Evolutionary conservation across 1,140 invertebrate species (phyloP), one percentile per base, ranked within the genome.

Genomic region (Temnothorax longispinosus): DNA sequence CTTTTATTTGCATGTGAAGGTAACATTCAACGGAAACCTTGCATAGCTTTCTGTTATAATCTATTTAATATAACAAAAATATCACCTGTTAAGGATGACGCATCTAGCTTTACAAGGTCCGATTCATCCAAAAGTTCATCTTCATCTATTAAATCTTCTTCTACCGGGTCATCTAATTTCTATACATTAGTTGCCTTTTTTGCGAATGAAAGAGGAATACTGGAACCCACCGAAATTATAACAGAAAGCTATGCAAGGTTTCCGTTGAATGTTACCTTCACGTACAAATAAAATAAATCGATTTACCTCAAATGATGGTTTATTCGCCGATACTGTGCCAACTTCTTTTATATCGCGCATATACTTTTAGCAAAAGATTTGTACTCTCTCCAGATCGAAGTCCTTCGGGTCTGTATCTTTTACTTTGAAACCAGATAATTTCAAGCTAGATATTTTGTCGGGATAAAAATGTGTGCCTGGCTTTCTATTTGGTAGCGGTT

Each of bases 121-220:
- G 97, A 97, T 93, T 99, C 98, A 95, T 99, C 98, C 18, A 99
- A 95, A 32, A 99, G 96, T 89, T 97, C 96, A 95, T 99, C 97
- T 65, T 97, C 97, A 95, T 99, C 97, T 81, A 99, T 98, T 3
- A 98, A 96, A 93, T 98, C 97, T 87, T 96, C 96, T 93, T 97
- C 97, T 62, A 96, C 90, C 8, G 95, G 94, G 91, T 96, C 96
- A 92, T 96, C 96, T 15, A 97, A 91, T 87, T 97, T 97, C 98
- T 98, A 98, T 0, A 98, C 96, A 87, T 96, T 93, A 78, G 78
- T 13, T 92, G 94, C 67, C 88, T 95, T 86, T 74, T 93, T 89
- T 18, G 87, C 90, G 88, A 96, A 94, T 52, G 95, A 95, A 18
- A 97, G 78, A 86, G 95, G 92, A 1, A 95, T 93, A 41, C 95